Percentiles rank a stretch among this genome's conserved stretches.
Conservation (phyloP, 2,113 vertebrate species). For the Hippocampus comes region DNA sequence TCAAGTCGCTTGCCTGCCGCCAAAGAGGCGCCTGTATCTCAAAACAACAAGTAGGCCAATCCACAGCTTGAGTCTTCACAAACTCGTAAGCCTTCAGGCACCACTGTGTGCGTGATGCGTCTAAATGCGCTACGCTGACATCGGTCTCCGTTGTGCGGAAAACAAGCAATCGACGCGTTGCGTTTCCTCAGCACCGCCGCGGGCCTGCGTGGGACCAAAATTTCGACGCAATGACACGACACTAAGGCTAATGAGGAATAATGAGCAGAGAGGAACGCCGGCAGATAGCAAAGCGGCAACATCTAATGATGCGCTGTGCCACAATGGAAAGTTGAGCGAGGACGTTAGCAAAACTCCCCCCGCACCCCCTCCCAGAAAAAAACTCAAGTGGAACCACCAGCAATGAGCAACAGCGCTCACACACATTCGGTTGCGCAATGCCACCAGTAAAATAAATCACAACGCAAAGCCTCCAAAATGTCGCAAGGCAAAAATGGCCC, state of each 20-base stretch:
- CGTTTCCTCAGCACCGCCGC: slow-evolving; percentile 23
- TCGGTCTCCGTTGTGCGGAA: background rate
- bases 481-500: too few species aligned
- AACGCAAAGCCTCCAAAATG: background rate
- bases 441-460: background rate
- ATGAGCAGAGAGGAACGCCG: background rate
- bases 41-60: too few species aligned
- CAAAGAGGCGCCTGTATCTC: too few species aligned
- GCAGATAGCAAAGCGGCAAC: background rate
- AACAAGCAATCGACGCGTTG: slow-evolving; percentile 3
- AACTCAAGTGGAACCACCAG: background rate
- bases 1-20: too few species aligned
- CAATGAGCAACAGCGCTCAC: background rate
- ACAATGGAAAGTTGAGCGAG: slow-evolving; percentile 6
- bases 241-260: background rate
- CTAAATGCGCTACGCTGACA: slow-evolving; percentile 2
- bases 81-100: too few species aligned
- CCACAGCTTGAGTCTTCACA: too few species aligned
- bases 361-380: background rate
- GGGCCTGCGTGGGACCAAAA: slow-evolving; percentile 6
- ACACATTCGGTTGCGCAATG: background rate
- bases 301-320: background rate
- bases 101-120: background rate
- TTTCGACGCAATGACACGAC: background rate
- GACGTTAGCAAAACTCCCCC: background rate